phyloP scores from a whole-genome alignment of 2,113 vertebrate species.

The Ploceus nigricollis region DNA sequence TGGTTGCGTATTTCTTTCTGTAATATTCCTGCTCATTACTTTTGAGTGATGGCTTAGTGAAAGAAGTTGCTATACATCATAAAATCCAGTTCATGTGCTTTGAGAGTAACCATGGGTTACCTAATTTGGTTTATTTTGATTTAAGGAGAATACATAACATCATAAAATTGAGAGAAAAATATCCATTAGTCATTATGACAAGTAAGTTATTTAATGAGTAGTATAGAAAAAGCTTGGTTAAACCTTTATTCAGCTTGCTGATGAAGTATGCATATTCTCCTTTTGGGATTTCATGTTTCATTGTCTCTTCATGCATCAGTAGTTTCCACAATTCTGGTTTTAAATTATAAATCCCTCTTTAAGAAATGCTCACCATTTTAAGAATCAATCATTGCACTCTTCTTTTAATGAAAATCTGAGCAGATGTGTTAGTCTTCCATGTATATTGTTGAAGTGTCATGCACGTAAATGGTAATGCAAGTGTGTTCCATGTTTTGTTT shows the following conservation, averaged over 20 bases:
- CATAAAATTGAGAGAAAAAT: conserved; percentile 65
- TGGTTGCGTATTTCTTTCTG: conserved; percentile 56
- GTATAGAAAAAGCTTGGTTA: conserved; percentile 64
- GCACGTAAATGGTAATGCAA: conserved; percentile 48
- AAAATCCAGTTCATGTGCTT: conserved; percentile 72
- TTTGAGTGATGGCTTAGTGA: conserved; percentile 69
- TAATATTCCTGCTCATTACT: conserved; percentile 64
- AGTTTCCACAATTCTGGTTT: conserved; percentile 68
- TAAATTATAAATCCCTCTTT: conserved; percentile 66
- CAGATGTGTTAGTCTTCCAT: conserved; percentile 61
- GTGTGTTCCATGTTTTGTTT: conserved; percentile 53
- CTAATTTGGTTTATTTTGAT: conserved; percentile 73
- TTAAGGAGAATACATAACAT: conserved; percentile 69
- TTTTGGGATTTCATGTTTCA: conserved; percentile 64
- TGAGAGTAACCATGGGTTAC: conserved; percentile 69
- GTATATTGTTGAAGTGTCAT: conserved; percentile 43
- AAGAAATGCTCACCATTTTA: conserved; percentile 74
- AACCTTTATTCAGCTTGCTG: conserved; percentile 70
- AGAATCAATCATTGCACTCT: conserved; percentile 58
- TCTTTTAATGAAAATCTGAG: conserved; percentile 62
- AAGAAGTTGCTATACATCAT: conserved; percentile 71
- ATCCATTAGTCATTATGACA: conserved; percentile 68
- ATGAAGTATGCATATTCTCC: conserved; percentile 60
- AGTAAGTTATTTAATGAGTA: conserved; percentile 64
- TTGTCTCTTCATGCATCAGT: conserved; percentile 69